These are phyloP conservation scores for Zoanthus sociatus DNA, from an alignment of 92 coral and sea anemone genomes.

Conservation along the genomic window DNA sequence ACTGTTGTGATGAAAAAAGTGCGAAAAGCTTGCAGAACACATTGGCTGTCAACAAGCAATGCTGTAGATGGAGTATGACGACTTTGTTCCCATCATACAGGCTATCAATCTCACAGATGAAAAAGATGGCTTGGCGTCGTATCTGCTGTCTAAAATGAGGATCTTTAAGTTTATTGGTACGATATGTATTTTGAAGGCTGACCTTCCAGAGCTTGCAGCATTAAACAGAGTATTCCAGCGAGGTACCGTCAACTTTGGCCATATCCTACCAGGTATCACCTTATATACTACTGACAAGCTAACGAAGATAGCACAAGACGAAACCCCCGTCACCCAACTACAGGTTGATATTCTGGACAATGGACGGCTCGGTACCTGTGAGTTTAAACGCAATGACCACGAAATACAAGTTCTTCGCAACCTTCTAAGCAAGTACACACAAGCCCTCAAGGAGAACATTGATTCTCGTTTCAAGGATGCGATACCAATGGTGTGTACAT, in stretches of 20 bases:
- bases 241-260: background rate
- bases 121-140: background rate
- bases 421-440: slow-evolving; percentile 43
- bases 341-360: too few relatives aligned
- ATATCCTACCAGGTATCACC: background rate
- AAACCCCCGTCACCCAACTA: background rate
- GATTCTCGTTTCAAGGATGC: slow-evolving; percentile 41
- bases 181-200: background rate
- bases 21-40: too few relatives aligned
- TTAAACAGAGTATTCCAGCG: background rate
- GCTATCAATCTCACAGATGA: background rate
- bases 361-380: too few relatives aligned
- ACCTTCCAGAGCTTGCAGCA: background rate
- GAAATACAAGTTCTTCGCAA: slow-evolving; percentile 14
- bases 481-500: slow-evolving; percentile 28
- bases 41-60: background rate
- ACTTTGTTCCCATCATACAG: background rate
- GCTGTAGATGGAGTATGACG: background rate
- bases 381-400: too few relatives aligned
- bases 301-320: slow-evolving; percentile 34
- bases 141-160: background rate
- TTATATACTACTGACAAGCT: background rate
- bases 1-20: too few relatives aligned
- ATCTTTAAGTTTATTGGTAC: background rate
- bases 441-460: slow-evolving; percentile 32